Percentiles rank a stretch among this genome's conserved stretches.
phyloP scores from a whole-genome alignment of 1,140 invertebrate genomes.

The Luehdorfia chinensis region DNA sequence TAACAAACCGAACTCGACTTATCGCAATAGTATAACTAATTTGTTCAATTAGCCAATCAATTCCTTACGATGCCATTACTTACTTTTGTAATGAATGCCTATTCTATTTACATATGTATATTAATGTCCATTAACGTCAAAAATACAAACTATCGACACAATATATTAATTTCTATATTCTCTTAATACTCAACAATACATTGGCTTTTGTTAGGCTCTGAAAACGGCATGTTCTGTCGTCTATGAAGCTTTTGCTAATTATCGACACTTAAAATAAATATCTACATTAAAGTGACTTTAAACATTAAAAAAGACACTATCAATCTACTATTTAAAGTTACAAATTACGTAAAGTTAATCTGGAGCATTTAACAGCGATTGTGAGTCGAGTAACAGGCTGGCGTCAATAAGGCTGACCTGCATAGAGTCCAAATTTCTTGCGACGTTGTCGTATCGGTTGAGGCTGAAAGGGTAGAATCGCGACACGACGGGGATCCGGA shows the following conservation, averaged over 20 bases:
- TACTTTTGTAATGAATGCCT: too few relatives aligned
- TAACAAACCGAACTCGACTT: too few relatives aligned
- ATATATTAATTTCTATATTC: slow-evolving; percentile 18
- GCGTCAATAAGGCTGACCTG: slow-evolving; percentile 58
- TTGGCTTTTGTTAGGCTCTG: neutral
- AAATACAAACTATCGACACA: slow-evolving; percentile 3
- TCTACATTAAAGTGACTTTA: too few relatives aligned
- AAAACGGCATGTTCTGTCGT: too few relatives aligned
- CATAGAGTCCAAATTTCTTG: slow-evolving; percentile 37
- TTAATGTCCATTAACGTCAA: too few relatives aligned
- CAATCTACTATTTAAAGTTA: neutral
- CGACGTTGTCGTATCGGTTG: slow-evolving; percentile 22
- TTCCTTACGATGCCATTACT: slow-evolving; percentile 13
- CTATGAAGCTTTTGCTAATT: neutral
- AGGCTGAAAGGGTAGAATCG: slow-evolving; percentile 69
- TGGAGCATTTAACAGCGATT: slow-evolving; percentile 68
- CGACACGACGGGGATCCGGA: slow-evolving; percentile 33
- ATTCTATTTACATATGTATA: slow-evolving; percentile 12
- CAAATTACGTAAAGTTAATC: slow-evolving; percentile 38
- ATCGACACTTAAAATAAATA: neutral
- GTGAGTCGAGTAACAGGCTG: slow-evolving; percentile 62
- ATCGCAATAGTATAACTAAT: too few relatives aligned
- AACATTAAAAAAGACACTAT: neutral
- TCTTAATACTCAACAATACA: slow-evolving; percentile 2
- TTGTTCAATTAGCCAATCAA: slow-evolving; percentile 3